Conservation (phyloP, 2,888 invertebrate genomes). For the Coleophora flavipennella region DNA sequence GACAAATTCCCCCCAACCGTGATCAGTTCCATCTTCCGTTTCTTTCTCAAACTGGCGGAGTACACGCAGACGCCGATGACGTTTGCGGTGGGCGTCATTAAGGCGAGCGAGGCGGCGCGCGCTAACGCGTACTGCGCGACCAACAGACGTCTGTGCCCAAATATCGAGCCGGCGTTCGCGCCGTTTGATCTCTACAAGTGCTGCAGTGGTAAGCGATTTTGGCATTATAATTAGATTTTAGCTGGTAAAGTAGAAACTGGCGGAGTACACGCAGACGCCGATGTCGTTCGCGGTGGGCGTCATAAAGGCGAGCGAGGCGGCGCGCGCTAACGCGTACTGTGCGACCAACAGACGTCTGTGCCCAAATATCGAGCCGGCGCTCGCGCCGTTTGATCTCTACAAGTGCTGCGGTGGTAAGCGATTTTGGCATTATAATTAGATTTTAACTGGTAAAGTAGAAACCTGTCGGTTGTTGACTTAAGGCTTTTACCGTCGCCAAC, state of each 20-base stretch:
- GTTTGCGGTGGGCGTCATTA: conserved; percentile 18
- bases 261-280: conserved; percentile 23
- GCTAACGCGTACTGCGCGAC: conserved; percentile 32
- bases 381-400: conserved; percentile 16
- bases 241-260: too few species aligned
- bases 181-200: conserved; percentile 24
- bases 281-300: conserved; percentile 27
- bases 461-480: too few species aligned
- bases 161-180: not conserved
- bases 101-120: conserved; percentile 18
- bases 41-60: conserved; percentile 8
- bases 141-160: conserved; percentile 26
- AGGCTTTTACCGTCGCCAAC: too few species aligned
- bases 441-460: too few species aligned
- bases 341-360: conserved; percentile 22
- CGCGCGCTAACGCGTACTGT: conserved; percentile 33
- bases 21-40: conserved; percentile 17
- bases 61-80: conserved; percentile 32
- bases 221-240: too few species aligned
- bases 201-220: conserved; percentile 43
- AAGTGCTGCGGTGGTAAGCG: conserved; percentile 43
- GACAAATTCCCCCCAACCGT: not conserved
- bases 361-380: conserved; percentile 16
- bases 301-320: conserved; percentile 16
- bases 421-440: too few species aligned